Percentiles rank a stretch among this genome's conserved stretches.
Evolutionary conservation across 2,797 vertebrate genomes (phyloP).

Genomic region (Erithacus rubecula): DNA sequence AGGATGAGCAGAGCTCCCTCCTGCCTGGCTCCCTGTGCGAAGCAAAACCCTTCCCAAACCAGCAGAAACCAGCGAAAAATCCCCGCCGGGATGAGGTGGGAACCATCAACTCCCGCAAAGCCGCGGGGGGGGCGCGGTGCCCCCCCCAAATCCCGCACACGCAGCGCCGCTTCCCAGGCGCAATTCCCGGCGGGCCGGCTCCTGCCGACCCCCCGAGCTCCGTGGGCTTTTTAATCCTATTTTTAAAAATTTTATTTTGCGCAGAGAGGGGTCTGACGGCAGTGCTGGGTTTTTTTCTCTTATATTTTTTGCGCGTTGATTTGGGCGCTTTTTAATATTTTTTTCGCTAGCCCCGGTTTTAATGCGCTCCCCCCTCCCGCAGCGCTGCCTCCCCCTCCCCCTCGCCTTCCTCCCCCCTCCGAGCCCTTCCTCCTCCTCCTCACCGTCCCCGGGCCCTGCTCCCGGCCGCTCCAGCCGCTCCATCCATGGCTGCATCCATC

Average conservation of each 20-base stretch:
- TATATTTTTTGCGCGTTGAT: not conserved
- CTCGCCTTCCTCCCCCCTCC: not conserved
- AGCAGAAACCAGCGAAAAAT: not conserved
- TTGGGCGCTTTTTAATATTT: not conserved
- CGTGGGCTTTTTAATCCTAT: too few species aligned
- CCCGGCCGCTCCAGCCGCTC: not conserved
- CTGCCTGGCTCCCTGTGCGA: not conserved
- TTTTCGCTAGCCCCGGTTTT: not conserved
- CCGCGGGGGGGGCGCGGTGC: not conserved
- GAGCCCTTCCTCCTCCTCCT: too few species aligned
- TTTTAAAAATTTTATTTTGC: not conserved
- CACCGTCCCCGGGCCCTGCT: too few species aligned
- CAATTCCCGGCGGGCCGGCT: not conserved
- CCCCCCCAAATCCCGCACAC: not conserved
- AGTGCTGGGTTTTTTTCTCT: not conserved
- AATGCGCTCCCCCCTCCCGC: not conserved
- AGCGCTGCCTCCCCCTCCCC: not conserved
- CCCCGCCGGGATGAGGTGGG: not conserved
- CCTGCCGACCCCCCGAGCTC: not conserved
- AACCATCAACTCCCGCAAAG: not conserved
- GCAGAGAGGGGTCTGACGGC: rapidly evolving
- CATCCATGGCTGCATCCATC: not conserved
- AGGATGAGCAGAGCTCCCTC: not conserved
- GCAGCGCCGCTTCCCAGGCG: not conserved
- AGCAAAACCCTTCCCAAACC: not conserved